Percentiles rank a stretch among this genome's conserved stretches.
phyloP scores from a whole-genome alignment of 2,113 vertebrate genomes.

The Chloebia gouldiae region DNA sequence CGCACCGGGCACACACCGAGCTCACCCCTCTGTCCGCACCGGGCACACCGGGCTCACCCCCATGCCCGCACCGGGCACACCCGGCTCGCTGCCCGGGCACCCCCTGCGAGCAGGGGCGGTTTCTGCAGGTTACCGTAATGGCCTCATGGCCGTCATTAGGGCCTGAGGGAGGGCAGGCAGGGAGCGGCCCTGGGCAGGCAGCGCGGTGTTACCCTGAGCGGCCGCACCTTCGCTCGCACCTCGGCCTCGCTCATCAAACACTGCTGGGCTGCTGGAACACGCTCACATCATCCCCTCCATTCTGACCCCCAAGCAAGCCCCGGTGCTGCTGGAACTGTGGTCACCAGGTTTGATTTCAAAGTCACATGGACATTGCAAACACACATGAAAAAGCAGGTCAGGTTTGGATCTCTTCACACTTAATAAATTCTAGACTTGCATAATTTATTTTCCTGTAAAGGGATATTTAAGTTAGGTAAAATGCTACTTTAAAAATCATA shows the following conservation, averaged over 20 bases:
- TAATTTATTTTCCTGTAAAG: neutral
- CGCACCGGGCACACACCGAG: neutral
- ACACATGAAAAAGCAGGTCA: neutral
- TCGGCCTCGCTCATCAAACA: accelerated
- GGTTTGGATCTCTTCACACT: accelerated
- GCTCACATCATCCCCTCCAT: neutral
- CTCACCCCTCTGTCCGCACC: too few relatives aligned
- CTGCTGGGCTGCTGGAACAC: neutral
- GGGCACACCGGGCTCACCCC: too few relatives aligned
- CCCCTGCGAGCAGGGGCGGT: neutral
- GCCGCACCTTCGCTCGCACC: too few relatives aligned
- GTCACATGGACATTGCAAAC: accelerated
- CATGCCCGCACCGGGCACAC: too few relatives aligned
- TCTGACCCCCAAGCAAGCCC: neutral
- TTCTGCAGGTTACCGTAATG: accelerated
- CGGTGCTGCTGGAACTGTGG: neutral
- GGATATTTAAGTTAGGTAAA: neutral
- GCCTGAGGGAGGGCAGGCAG: neutral
- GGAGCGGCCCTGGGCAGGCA: accelerated
- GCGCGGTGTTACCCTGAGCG: too few relatives aligned
- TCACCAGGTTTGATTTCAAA: neutral
- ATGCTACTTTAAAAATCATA: neutral
- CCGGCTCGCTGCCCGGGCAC: too few relatives aligned
- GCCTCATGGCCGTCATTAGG: accelerated
- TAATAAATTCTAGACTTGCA: neutral